Percentiles rank a stretch among this genome's conserved stretches.
These are phyloP conservation scores for Empis stercorea DNA, from an alignment of 2,888 invertebrate genomes.

Conservation along the genomic window DNA sequence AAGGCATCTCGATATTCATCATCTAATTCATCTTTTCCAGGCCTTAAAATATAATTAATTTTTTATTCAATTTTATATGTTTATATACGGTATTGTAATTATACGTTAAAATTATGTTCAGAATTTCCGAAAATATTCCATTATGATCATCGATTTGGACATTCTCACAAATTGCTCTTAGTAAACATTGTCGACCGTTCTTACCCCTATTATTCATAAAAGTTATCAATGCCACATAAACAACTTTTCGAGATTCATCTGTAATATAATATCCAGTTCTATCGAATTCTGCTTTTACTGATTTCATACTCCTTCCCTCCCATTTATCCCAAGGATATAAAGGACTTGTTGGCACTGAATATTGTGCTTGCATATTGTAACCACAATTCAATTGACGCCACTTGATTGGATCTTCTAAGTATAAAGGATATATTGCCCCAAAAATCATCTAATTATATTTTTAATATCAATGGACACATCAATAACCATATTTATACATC, in stretches of 20 bases:
- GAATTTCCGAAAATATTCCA: slow-evolving; percentile 24
- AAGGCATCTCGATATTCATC: slow-evolving; percentile 44
- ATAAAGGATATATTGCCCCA: slow-evolving; percentile 21
- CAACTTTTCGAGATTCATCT: slow-evolving; percentile 26
- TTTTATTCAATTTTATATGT: neutral
- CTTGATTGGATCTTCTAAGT: slow-evolving; percentile 22
- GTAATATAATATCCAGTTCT: slow-evolving; percentile 13
- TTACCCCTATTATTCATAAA: slow-evolving; percentile 8
- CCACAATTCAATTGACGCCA: slow-evolving; percentile 25
- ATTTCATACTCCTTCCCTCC: slow-evolving; percentile 15
- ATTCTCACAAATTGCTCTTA: slow-evolving; percentile 31
- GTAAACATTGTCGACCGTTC: slow-evolving; percentile 24
- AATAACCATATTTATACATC: neutral
- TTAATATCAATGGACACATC: neutral
- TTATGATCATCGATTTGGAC: slow-evolving; percentile 24
- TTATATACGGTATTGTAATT: slow-evolving; percentile 9
- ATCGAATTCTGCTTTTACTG: slow-evolving; percentile 11
- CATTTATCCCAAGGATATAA: slow-evolving; percentile 29
- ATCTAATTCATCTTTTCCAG: slow-evolving; percentile 34
- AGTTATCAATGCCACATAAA: slow-evolving; percentile 18
- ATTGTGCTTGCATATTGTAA: slow-evolving; percentile 23
- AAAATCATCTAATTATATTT: slow-evolving; percentile 14
- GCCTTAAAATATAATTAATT: slow-evolving; percentile 10
- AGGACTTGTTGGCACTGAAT: slow-evolving; percentile 23
- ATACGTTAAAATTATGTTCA: slow-evolving; percentile 27